Conservation (phyloP, 2,797 vertebrate genomes). For the Liasis olivaceus region DNA sequence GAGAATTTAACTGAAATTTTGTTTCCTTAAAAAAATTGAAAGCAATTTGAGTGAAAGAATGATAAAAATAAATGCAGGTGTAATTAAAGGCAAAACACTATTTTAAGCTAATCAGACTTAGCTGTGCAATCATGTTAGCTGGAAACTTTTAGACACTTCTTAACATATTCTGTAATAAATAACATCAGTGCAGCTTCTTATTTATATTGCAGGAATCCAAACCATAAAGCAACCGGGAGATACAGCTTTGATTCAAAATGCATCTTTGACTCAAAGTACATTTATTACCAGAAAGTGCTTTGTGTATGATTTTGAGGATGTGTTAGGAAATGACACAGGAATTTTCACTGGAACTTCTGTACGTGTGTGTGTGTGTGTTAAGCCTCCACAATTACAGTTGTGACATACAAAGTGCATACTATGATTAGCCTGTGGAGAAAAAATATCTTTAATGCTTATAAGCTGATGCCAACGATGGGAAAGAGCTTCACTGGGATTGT, state of each 20-base stretch:
- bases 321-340: neutral
- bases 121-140: neutral
- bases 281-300: neutral
- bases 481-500: neutral
- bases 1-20: neutral
- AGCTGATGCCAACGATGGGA: neutral
- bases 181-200: neutral
- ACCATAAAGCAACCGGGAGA: neutral
- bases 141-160: neutral
- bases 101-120: neutral
- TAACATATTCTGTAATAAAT: neutral
- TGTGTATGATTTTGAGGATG: neutral
- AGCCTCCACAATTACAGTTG: neutral
- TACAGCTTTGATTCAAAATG: neutral
- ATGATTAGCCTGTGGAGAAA: neutral
- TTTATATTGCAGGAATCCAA: neutral
- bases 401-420: neutral
- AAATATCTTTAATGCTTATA: neutral
- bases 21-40: neutral
- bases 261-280: neutral
- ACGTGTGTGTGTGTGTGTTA: neutral
- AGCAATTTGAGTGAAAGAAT: neutral
- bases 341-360: neutral
- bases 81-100: neutral
- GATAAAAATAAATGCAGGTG: neutral